phyloP scores from a whole-genome alignment of 1,140 invertebrate genomes.

The Campoletis sonorensis region DNA sequence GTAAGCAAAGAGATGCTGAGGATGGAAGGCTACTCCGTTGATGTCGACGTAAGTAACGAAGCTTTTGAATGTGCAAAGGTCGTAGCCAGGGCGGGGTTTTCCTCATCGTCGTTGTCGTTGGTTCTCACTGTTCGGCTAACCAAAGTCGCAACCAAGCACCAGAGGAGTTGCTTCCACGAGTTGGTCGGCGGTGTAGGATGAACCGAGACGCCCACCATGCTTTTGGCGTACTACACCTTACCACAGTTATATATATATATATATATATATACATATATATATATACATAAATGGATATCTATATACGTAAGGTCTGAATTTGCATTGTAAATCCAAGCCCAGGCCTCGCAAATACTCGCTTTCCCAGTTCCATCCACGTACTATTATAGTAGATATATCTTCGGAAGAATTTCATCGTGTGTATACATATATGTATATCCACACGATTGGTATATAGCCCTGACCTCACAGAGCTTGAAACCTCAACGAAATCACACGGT shows the following conservation, averaged over 20 bases:
- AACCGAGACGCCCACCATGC: conserved; percentile 9
- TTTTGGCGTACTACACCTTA: neutral
- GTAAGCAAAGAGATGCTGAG: neutral
- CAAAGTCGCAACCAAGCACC: conserved; percentile 29
- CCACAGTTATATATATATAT: too few relatives aligned
- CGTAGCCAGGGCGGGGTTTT: conserved; percentile 21
- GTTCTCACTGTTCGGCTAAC: conserved; percentile 22
- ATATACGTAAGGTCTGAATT: neutral
- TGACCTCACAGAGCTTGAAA: conserved; percentile 25
- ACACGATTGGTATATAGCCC: conserved; percentile 6
- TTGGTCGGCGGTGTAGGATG: conserved; percentile 18
- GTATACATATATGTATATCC: neutral
- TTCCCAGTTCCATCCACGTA: conserved; percentile 20
- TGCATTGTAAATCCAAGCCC: conserved; percentile 36
- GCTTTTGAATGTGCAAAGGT: conserved; percentile 30
- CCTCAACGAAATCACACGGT: conserved; percentile 35
- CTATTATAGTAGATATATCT: conserved; percentile 1
- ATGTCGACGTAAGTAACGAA: conserved; percentile 20
- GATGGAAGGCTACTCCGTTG: conserved; percentile 4
- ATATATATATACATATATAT: neutral
- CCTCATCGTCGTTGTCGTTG: conserved; percentile 27
- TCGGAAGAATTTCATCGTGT: neutral
- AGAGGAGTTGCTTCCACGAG: conserved; percentile 31
- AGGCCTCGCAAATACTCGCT: conserved; percentile 36
- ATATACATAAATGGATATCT: neutral